Conservation (phyloP, 2,888 invertebrate species). For the Macropis europaea region DNA sequence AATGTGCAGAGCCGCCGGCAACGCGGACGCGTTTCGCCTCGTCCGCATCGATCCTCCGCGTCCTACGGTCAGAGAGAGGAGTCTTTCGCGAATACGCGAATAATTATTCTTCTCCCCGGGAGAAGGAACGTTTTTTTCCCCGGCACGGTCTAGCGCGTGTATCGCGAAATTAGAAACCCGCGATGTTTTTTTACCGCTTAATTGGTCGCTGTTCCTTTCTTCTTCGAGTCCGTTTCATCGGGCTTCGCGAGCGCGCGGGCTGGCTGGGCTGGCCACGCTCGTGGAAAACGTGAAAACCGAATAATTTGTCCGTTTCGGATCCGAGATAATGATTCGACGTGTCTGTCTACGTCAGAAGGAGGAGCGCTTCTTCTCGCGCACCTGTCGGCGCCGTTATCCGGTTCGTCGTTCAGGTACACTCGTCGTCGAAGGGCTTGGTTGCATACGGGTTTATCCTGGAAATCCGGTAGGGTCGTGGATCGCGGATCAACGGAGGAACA, state of each 20-base stretch:
- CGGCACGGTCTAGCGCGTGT: conserved; percentile 2
- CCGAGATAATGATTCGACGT: conserved; percentile 5
- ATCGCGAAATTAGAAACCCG: conserved; percentile 52
- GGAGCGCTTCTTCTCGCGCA: no score
- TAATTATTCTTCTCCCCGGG: conserved; percentile 45
- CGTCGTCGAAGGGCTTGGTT: conserved; percentile 1
- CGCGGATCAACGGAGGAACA: conserved; percentile 35
- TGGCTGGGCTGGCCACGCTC: background rate
- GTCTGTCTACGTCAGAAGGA: background rate
- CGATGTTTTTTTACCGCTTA: conserved; percentile 41
- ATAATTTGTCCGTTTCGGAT: conserved; percentile 25
- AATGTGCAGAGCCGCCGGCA: conserved; percentile 70
- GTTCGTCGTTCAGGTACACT: no score
- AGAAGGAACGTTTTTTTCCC: conserved; percentile 37
- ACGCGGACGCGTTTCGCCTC: conserved; percentile 50
- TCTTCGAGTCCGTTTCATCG: conserved; percentile 13
- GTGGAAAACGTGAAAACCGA: conserved; percentile 11
- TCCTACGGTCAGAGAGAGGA: conserved; percentile 35
- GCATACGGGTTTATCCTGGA: background rate
- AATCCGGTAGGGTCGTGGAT: conserved; percentile 13
- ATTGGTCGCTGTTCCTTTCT: conserved; percentile 43
- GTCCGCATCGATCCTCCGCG: conserved; percentile 55
- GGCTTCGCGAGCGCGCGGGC: background rate
- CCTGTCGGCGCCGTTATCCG: no score
- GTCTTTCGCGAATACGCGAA: conserved; percentile 46